Evolutionary conservation across 2,888 invertebrate species (phyloP), one percentile per base, ranked within the genome.

Genomic region (Selenia dentaria): DNA sequence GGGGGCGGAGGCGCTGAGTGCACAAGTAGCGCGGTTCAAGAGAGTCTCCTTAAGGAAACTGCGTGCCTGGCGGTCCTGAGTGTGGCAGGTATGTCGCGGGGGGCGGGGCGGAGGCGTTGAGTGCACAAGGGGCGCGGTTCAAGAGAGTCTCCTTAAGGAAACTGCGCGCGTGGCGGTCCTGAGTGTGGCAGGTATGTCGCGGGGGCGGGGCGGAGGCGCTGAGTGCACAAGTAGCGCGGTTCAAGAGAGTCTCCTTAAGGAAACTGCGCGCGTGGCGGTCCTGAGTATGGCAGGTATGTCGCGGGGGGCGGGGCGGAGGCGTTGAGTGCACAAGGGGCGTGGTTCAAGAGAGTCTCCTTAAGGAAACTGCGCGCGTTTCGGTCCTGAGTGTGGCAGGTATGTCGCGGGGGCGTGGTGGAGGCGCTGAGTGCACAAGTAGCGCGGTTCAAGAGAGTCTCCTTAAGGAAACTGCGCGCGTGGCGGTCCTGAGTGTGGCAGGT

Each of bases 261-360:
- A 96, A 96, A 71, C 92, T 96, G 47, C 92, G 95, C 67, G 95
- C 95, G 39, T 96, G 96, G 96, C 94, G 95, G 64, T 95, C 95
- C 93, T 95, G 93, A 94, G 92, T 92, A 84, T 89, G 76, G 85
- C 88, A 89, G 82, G 88, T 89, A 25, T 4, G 6, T 22, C 3
- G 22, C 2, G 22, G 22, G 22, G 22, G 8, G 8, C 3, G 22
- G 22, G 22, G 16, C 3, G 16, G 16, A 4, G 16, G n/a, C n/a
- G n/a, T n/a, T n/a, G n/a, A n/a, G n/a, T n/a, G n/a, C n/a, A n/a
- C n/a, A n/a, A n/a, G n/a, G n/a, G n/a, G n/a, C n/a, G n/a, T n/a
- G n/a, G n/a, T n/a, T n/a, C n/a, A n/a, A n/a, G n/a, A n/a, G n/a
- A n/a, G n/a, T n/a, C n/a, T n/a, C n/a, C n/a, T n/a, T n/a, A n/a